A percentile compares a stretch with the other conserved stretches of the same genome.
Conservation (phyloP, 1,140 invertebrate species). For the Drosophila burlai region DNA sequence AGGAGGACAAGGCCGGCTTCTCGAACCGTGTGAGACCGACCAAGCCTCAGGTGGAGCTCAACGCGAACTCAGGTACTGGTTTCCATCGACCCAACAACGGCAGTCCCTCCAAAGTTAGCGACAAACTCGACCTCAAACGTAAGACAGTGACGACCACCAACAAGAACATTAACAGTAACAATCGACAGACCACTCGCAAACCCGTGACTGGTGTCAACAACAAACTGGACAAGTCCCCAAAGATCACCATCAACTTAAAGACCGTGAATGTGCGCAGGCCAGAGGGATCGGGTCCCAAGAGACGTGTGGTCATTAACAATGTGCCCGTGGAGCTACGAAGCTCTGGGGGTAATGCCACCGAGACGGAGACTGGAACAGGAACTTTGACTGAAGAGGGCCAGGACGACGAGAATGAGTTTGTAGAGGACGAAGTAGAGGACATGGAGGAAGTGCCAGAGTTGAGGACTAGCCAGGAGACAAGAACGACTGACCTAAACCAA, state of each 20-base stretch:
- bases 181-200: conserved; percentile 54
- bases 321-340: conserved; percentile 71
- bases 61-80: conserved; percentile 53
- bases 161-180: conserved; percentile 46
- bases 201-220: conserved; percentile 62
- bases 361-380: conserved; percentile 2
- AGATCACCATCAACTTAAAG: conserved; percentile 61
- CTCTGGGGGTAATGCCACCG: conserved; percentile 45
- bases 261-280: conserved; percentile 51
- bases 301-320: conserved; percentile 78
- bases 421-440: conserved; percentile 10
- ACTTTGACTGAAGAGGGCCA: conserved; percentile 9
- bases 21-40: conserved; percentile 60
- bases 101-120: conserved; percentile 61
- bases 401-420: conserved; percentile 7
- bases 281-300: conserved; percentile 28
- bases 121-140: conserved; percentile 79
- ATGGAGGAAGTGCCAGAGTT: conserved; percentile 22
- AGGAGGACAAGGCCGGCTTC: conserved; percentile 76
- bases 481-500: not conserved
- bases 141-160: conserved; percentile 57
- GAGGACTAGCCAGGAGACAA: conserved; percentile 1
- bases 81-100: conserved; percentile 51
- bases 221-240: conserved; percentile 74
- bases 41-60: conserved; percentile 58